phyloP scores from a whole-genome alignment of 2,797 vertebrate genomes.

The Miichthys miiuy region DNA sequence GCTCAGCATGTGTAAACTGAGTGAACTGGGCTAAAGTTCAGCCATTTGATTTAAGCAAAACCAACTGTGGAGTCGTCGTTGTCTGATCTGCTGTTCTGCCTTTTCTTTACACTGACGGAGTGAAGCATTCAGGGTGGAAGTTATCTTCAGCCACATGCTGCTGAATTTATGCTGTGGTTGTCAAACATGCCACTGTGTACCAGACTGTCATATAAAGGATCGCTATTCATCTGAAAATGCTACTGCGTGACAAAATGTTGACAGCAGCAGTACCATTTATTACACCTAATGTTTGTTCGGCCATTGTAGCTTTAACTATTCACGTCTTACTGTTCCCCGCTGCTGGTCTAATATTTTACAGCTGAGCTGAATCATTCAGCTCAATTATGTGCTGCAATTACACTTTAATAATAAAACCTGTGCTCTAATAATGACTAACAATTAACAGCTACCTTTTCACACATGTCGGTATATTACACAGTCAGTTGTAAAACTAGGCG shows the following conservation, averaged over 20 bases:
- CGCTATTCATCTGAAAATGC: background rate
- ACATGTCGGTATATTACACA: background rate
- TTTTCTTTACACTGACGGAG: background rate
- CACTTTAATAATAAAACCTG: background rate
- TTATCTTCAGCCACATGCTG: background rate
- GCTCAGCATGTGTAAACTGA: constrained; percentile 13
- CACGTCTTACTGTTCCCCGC: background rate
- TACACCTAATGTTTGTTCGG: background rate
- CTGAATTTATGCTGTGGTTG: background rate
- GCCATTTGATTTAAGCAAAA: too few relatives aligned
- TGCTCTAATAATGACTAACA: background rate
- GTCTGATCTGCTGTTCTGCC: background rate
- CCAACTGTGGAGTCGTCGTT: background rate
- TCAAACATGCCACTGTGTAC: background rate
- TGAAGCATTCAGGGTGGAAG: background rate
- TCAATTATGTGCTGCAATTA: too few relatives aligned
- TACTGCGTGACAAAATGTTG: background rate
- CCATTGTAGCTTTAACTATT: background rate
- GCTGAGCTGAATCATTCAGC: background rate
- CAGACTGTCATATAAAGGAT: background rate
- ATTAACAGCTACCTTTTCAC: background rate
- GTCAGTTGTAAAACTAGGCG: constrained; percentile 10
- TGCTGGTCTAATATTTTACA: background rate
- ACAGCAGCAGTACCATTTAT: background rate
- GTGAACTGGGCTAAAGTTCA: background rate